phyloP scores from a whole-genome alignment of 2,797 vertebrate genomes.

The Oryzias dopingdopingensis region DNA sequence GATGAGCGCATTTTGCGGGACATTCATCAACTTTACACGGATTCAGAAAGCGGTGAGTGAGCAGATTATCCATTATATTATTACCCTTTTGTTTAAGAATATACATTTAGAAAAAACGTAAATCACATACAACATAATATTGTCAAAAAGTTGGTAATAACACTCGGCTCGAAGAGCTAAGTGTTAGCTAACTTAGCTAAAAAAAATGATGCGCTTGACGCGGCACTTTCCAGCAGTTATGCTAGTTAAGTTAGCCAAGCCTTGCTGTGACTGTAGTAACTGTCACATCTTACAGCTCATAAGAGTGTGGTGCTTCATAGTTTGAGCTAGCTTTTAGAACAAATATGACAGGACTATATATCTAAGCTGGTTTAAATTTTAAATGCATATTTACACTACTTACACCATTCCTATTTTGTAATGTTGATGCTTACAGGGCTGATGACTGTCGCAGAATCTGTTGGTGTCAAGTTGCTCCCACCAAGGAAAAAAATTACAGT shows the following conservation, averaged over 20 bases:
- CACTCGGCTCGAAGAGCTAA: slow-evolving; percentile 18
- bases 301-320: too few species aligned
- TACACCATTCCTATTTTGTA: background rate
- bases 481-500: slow-evolving; percentile 86
- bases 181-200: slow-evolving; percentile 38
- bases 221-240: background rate
- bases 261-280: background rate
- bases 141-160: too few species aligned
- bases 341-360: background rate
- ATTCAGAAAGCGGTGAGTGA: slow-evolving; percentile 71
- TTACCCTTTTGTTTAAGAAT: accelerated
- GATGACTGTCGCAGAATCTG: slow-evolving; percentile 76
- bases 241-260: background rate
- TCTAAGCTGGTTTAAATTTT: background rate
- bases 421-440: slow-evolving; percentile 65
- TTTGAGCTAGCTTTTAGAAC: background rate
- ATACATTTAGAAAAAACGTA: too few species aligned
- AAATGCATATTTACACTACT: background rate
- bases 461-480: slow-evolving; percentile 78
- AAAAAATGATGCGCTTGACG: slow-evolving; percentile 4
- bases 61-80: background rate
- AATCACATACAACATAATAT: too few species aligned
- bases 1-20: slow-evolving; percentile 83
- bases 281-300: too few species aligned
- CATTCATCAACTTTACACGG: slow-evolving; percentile 81